Conservation (phyloP, 2,113 vertebrate species). For the Synodontis membranacea region DNA sequence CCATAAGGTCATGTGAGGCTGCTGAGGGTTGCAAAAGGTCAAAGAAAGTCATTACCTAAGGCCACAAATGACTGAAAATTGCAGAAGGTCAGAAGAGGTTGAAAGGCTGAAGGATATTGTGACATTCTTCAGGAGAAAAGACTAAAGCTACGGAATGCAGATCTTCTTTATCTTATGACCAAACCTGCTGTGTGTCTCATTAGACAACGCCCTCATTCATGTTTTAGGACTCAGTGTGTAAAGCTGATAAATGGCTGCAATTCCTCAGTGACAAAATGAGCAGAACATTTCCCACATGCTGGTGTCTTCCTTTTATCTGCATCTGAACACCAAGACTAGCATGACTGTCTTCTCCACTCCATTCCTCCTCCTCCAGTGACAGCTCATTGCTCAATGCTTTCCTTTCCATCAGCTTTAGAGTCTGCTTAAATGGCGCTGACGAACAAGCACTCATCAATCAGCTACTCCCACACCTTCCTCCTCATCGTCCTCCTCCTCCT, state of each 20-base stretch:
- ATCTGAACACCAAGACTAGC: neutral
- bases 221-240: neutral
- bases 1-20: neutral
- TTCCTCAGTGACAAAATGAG: neutral
- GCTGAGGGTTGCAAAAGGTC: neutral
- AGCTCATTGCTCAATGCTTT: slow-evolving; percentile 49
- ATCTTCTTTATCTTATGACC: neutral
- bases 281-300: neutral
- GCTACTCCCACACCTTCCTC: neutral
- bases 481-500: slow-evolving; percentile 28
- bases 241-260: neutral
- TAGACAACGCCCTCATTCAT: neutral
- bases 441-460: slow-evolving; percentile 55
- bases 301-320: neutral
- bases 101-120: neutral
- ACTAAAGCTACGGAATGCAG: neutral
- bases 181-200: neutral
- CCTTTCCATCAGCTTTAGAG: slow-evolving; percentile 56
- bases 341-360: neutral
- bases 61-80: neutral
- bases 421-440: slow-evolving; percentile 53
- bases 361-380: slow-evolving; percentile 21
- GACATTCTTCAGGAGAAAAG: slow-evolving; percentile 5
- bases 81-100: neutral
- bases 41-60: neutral